Percentiles rank a stretch among this genome's conserved stretches.
Evolutionary conservation across 1,140 invertebrate genomes (phyloP).

Genomic region (roundworm (Caenorhabditis elegans)): WBcel235 BX284602.5:723501-724000

Average conservation of each 20-base stretch:
- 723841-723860: background rate
- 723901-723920: background rate
- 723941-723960: background rate
- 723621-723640: too few species aligned
- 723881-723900: background rate
- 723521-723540: too few species aligned
- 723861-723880: too few species aligned
- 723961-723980: background rate
- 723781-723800: background rate
- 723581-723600: background rate
- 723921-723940: background rate
- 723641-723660: too few species aligned
- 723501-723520: background rate
- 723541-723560: too few species aligned
- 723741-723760: background rate
- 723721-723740: too few species aligned
- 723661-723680: too few species aligned
- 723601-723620: too few species aligned
- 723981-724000: background rate
- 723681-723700: too few species aligned
- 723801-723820: constrained; percentile 17
- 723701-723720: background rate
- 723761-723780: background rate
- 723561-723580: background rate
- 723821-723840: constrained; percentile 10